Conservation (phyloP, 2,113 vertebrate genomes). For the Nycticryphes semicollaris region DNA sequence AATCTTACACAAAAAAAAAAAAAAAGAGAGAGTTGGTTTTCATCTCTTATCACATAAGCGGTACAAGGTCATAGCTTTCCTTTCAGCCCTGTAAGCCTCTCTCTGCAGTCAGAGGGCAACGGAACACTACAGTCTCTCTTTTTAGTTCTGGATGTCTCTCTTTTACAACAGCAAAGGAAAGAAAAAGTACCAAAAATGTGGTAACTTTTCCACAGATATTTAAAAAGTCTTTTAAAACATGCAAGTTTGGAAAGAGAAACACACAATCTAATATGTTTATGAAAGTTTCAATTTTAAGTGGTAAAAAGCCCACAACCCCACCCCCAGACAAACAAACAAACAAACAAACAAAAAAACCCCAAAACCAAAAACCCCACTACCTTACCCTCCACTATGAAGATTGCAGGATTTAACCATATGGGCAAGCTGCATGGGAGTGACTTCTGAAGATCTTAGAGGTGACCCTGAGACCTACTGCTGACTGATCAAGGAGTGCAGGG, state of each 20-base stretch:
- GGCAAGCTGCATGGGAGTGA: neutral
- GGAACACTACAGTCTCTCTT: neutral
- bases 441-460: neutral
- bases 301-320: neutral
- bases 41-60: neutral
- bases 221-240: neutral
- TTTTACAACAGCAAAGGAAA: neutral
- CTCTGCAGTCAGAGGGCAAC: neutral
- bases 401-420: neutral
- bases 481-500: neutral
- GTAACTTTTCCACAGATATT: neutral
- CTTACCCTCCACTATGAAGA: neutral
- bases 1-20: neutral
- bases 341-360: accelerated
- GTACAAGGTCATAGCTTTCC: neutral
- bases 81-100: neutral
- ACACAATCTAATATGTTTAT: neutral
- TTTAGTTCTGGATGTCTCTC: neutral
- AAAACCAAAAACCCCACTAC: neutral
- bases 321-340: neutral
- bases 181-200: neutral
- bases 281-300: neutral
- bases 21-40: neutral
- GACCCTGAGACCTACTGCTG: neutral
- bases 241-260: neutral